Percentiles rank a stretch among this genome's conserved stretches.
Evolutionary conservation across 2,888 invertebrate species (phyloP).

Genomic region (Hypsopygia costalis): DNA sequence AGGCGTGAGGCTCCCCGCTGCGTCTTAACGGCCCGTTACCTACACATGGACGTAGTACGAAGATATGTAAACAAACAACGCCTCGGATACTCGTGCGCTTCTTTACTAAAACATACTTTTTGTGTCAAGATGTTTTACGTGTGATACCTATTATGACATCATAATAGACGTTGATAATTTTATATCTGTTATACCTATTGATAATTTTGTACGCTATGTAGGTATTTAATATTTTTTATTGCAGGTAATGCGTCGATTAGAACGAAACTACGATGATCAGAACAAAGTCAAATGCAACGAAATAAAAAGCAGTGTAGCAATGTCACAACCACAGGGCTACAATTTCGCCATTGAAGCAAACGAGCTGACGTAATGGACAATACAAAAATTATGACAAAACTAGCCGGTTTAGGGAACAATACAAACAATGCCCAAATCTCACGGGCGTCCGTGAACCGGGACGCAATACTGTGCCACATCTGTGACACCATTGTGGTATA

Average conservation of each 20-base stretch:
- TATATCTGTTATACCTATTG: background rate
- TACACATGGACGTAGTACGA: conserved; percentile 67
- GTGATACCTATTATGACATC: conserved; percentile 4
- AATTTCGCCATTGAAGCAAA: conserved; percentile 12
- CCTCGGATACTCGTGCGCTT: conserved; percentile 27
- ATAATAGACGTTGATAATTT: background rate
- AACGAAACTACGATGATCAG: no score
- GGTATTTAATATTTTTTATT: no score
- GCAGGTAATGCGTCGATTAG: no score
- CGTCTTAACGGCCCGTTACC: conserved; percentile 57
- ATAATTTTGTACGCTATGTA: no score
- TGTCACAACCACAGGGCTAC: conserved; percentile 4
- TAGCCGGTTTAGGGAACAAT: conserved; percentile 31
- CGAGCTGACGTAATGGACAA: conserved; percentile 20
- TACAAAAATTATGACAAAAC: conserved; percentile 28
- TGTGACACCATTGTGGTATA: conserved; percentile 17
- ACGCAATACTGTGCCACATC: conserved; percentile 28
- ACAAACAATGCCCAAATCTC: conserved; percentile 39
- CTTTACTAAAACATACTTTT: conserved; percentile 5
- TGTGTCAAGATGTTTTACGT: background rate
- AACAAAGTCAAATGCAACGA: background rate
- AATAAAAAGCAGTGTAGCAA: conserved; percentile 5
- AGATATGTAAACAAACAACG: conserved; percentile 72
- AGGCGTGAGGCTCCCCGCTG: conserved; percentile 37
- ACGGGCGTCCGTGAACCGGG: conserved; percentile 32